Percentiles rank a stretch among this genome's conserved stretches.
Evolutionary conservation across 2,888 invertebrate genomes (phyloP).

Genomic region (Entomobrya proxima): DNA sequence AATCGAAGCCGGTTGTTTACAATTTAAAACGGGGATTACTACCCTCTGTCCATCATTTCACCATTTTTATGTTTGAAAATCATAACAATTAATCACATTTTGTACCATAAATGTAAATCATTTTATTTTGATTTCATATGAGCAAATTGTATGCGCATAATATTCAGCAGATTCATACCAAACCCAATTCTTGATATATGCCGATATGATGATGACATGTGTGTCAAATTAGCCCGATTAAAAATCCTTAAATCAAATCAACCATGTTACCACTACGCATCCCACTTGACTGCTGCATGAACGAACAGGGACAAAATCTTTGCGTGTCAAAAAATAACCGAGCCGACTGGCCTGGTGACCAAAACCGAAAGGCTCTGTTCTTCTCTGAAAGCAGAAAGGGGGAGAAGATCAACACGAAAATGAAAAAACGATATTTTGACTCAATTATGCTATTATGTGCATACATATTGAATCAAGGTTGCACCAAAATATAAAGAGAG

Average conservation of each 20-base stretch:
- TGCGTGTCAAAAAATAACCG: neutral
- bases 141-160: neutral
- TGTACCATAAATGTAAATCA: too few species aligned
- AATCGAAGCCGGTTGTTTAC: too few species aligned
- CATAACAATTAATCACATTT: too few species aligned
- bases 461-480: constrained; percentile 45
- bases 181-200: neutral
- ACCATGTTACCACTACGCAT: constrained; percentile 50
- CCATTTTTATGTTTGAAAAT: neutral
- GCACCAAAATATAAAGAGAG: neutral
- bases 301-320: neutral
- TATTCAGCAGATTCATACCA: too few species aligned
- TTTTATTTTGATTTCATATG: neutral
- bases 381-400: neutral
- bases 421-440: constrained; percentile 3
- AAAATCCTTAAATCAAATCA: constrained; percentile 64
- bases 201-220: constrained; percentile 65
- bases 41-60: neutral
- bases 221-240: constrained; percentile 72
- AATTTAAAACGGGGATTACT: neutral
- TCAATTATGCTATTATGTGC: neutral
- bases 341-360: neutral
- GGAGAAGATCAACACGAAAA: constrained; percentile 5
- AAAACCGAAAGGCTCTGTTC: neutral
- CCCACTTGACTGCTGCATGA: constrained; percentile 12